Base-by-base conservation (phyloP, 2,888 invertebrate species). In the Oasisia sp. region DNA sequence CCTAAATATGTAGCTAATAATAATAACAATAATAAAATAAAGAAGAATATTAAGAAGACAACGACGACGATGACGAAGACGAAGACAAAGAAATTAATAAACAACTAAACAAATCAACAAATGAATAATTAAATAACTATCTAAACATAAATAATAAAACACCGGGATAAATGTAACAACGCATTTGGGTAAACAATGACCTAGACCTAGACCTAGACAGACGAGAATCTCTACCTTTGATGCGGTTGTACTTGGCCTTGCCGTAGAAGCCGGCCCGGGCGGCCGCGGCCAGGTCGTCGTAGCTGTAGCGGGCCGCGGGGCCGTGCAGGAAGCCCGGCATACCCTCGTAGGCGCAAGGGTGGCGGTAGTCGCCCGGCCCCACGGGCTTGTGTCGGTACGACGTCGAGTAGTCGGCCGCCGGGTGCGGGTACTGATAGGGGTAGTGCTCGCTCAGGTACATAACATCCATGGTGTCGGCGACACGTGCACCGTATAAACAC, bases 301-400 rank as follows among this genome's bases (percentile, higher is more conserved):
- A 74, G 74, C 74, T 74, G 74, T 74, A 74, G n/a, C 74, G 74
- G n/a, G 74, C 3, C 27, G 74, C 74, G 19, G 74, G 74, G 19
- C 74, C 74, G 2, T 74, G 74, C 27, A 74, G 74, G 74, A 74
- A 74, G 19, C 74, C 74, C 0, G 74, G 74, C 74, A 74, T 74
- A 7, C 74, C 74, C 74, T 74, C 74, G 74, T 74, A 74, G 74
- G 74, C 74, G 74, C 74, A 74, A 27, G 74, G 74, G 74, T 74
- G 74, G 1, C 74, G 74, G 27, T 27, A 74, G 74, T 74, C 74
- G 27, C 74, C 74, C 74, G 74, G 74, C 74, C 74, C 74, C 0
- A 74, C 74, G 19, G 74, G 74, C 74, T 74, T 74, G 74, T 74
- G 74, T 74, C 74, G 74, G 74, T 74, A 74, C 74, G 74, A 74